Evolutionary conservation across 2,113 vertebrate species (phyloP), one percentile per base, ranked within the genome.

Genomic region (Tauraco erythrolophus): DNA sequence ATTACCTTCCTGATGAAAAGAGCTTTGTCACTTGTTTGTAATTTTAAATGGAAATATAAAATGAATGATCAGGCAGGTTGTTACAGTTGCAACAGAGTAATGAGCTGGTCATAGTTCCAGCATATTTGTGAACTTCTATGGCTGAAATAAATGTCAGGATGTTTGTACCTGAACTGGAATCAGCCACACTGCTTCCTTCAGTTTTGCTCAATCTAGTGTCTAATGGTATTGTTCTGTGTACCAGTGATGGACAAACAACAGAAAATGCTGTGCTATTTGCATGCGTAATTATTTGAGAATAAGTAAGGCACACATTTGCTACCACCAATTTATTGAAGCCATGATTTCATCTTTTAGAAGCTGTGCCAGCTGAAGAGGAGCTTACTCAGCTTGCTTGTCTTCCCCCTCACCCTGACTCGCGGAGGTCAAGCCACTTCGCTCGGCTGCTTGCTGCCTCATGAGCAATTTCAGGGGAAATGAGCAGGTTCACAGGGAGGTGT

Each of bases 401-500:
- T 35, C 30, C 30, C 25, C 19, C 51, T 71, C 51, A 8, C 65
- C 70, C n/a, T 18, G 31, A 24, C 22, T 18, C 0, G 1, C 2
- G 3, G 19, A 57, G 81, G 43, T 65, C 39, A 33, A 30, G 57
- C 22, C 1, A 0, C 56, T 56, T 61, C 0, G 0, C 62, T 39
- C 0, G 1, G 61, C 61, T 51, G n/a, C 41, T 19, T 33, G 37
- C 61, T 69, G 56, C 45, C 22, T 46, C 30, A 2, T 28, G 43
- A 45, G 35, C 39, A 18, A 30, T 71, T 77, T 43, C 13, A 9
- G 58, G 53, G 0, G 2, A 41, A 82, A 71, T 5, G 53, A 41
- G 57, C 24, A 53, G n/a, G 35, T 48, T 71, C 0, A 0, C 46
- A 21, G 30, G 16, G 41, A 61, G 35, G 24, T 57, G 76, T 65